These are phyloP conservation scores for Stomorhina lunata DNA, from an alignment of 2,888 invertebrate species.

Conservation along the genomic window DNA sequence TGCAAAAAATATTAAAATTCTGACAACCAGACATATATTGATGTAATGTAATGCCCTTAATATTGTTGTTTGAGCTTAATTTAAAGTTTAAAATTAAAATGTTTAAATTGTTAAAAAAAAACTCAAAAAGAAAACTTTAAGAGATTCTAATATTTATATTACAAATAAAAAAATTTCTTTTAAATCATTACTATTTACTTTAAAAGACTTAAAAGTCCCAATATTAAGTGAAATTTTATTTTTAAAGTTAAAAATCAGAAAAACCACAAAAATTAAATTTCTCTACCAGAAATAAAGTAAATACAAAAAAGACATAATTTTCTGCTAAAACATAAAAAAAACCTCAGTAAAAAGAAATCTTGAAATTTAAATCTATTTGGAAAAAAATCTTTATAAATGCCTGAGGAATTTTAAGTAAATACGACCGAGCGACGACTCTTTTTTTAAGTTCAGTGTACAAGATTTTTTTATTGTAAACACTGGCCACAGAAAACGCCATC, in stretches of 20 bases:
- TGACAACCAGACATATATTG: too few relatives aligned
- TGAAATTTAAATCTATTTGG: slow-evolving; percentile 34
- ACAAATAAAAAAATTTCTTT: too few relatives aligned
- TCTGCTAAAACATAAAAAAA: not conserved
- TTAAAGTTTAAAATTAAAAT: too few relatives aligned
- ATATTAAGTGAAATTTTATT: not conserved
- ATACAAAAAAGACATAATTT: slow-evolving; percentile 1
- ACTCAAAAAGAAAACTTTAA: too few relatives aligned
- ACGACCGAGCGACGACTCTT: too few relatives aligned
- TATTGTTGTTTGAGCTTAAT: too few relatives aligned
- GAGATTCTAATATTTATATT: too few relatives aligned
- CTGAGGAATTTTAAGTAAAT: slow-evolving; percentile 45
- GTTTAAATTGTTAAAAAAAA: too few relatives aligned
- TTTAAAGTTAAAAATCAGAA: not conserved
- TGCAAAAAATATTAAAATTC: too few relatives aligned
- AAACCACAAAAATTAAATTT: slow-evolving; percentile 12
- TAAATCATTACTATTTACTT: not conserved
- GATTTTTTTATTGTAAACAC: slow-evolving; percentile 11
- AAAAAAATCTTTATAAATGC: slow-evolving; percentile 37
- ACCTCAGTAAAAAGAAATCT: slow-evolving; percentile 11
- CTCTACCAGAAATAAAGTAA: not conserved
- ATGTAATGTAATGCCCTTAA: too few relatives aligned
- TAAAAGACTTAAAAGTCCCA: not conserved
- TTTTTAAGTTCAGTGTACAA: slow-evolving; percentile 47
- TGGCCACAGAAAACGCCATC: not conserved